Base-by-base conservation (phyloP, 2,113 vertebrate species). In the Thymallus thymallus region DNA sequence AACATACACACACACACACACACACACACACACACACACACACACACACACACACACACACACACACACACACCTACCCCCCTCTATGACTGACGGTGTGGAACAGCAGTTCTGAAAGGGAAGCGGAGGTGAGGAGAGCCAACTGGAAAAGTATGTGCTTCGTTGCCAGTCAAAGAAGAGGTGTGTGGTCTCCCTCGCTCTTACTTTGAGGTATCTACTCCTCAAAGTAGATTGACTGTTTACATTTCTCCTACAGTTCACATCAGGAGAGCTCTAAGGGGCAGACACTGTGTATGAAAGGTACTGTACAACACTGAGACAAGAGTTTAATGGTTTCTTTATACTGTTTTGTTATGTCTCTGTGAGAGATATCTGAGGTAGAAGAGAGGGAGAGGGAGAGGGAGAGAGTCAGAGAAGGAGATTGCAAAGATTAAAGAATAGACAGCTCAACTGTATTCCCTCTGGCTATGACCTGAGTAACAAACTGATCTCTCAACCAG, bases 71-170 rank as follows among this genome's bases (percentile, higher is more conserved):
- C n/a, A 23, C 60, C 3, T 23, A 29, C 30, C 12, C 24, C 61
- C n/a, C 18, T 4, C 26, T 30, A 29, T 63, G 61, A 13, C 7
- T 24, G 61, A 7, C 32, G 30, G 6, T 68, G 18, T 5, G 41
- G 66, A 68, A 26, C 32, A 68, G 66, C 32, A 29, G 66, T 12
- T 68, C 66, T 68, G 66, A 45, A 67, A 68, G 41, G 41, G 20
- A 41, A 18, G 30, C n/a, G 10, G 65, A 30, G n/a, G 14, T 35
- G n/a, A 67, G 20, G 51, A 55, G 14, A 66, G 68, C 41, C 68
- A 51, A 45, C 41, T 58, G 62, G 6, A 61, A 72, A 16, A 30
- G 6, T 24, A 12, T 30, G 63, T 73, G 23, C 55, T 24, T 45
- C 71, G 24, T 5, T 72, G 22, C 60, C 32, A 73, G 35, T 64